Evolutionary conservation across 2,888 invertebrate species (phyloP).

Genomic region (Caenorhabditis plicata): DNA sequence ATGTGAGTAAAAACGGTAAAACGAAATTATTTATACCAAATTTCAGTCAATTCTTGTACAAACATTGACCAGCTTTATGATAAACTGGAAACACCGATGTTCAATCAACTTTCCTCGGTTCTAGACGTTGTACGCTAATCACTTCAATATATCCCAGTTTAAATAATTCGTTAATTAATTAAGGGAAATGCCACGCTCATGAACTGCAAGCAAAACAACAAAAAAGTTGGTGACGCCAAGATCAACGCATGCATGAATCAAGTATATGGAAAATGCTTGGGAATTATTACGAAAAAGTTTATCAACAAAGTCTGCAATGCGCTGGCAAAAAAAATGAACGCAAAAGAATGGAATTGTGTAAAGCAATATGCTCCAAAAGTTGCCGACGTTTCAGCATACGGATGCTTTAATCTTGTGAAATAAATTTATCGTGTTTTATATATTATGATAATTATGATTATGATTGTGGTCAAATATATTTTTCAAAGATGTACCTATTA

Average conservation of each 20-base stretch:
- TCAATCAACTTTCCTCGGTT: too few species aligned
- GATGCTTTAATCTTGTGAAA: too few species aligned
- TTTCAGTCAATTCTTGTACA: constrained; percentile 19
- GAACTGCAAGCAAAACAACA: constrained; percentile 17
- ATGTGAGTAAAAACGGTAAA: constrained; percentile 1
- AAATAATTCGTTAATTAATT: constrained; percentile 17
- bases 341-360: constrained; percentile 19
- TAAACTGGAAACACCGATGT: constrained; percentile 9
- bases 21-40: too few species aligned
- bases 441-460: too few species aligned
- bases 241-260: constrained; percentile 20
- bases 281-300: constrained; percentile 16
- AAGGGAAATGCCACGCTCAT: constrained; percentile 8
- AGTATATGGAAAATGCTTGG: constrained; percentile 14
- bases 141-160: too few species aligned
- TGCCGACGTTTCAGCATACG: constrained; percentile 14
- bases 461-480: too few species aligned
- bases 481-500: too few species aligned
- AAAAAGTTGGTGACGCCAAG: constrained; percentile 10
- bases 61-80: constrained; percentile 14
- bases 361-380: constrained; percentile 19
- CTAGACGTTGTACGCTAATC: constrained; percentile 1
- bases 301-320: constrained; percentile 24
- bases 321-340: constrained; percentile 18
- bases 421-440: too few species aligned